phyloP scores from a whole-genome alignment of 2,888 invertebrate genomes.

The Ctena decussata region DNA sequence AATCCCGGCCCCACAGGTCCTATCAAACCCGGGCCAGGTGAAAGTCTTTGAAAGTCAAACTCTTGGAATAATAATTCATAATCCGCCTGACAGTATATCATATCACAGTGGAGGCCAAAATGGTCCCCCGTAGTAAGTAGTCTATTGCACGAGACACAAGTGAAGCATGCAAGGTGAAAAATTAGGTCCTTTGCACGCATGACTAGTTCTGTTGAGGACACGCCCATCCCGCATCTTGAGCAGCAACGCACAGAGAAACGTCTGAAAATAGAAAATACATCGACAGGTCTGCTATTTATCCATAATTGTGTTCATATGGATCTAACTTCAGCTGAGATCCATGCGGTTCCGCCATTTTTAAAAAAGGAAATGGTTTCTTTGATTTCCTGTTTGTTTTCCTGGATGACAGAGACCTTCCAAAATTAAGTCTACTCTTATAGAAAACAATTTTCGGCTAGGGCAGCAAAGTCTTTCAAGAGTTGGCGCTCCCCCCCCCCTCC shows the following conservation, averaged over 20 bases:
- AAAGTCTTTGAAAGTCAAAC: conserved; percentile 23
- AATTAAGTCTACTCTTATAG: too few relatives aligned
- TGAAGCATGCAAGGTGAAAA: conserved; percentile 96
- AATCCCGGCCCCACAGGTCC: conserved; percentile 86
- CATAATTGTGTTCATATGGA: too few relatives aligned
- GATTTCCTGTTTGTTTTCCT: too few relatives aligned
- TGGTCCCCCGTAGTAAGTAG: conserved; percentile 95
- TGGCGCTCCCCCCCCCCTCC: too few relatives aligned
- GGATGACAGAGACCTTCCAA: too few relatives aligned
- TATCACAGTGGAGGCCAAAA: conserved; percentile 95
- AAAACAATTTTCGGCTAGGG: too few relatives aligned
- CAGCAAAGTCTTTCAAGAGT: too few relatives aligned
- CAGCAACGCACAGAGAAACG: conserved; percentile 95
- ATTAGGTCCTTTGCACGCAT: conserved; percentile 96
- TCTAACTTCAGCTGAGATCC: too few relatives aligned
- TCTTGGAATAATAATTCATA: conserved; percentile 88
- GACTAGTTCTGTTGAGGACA: conserved; percentile 95
- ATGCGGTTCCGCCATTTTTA: too few relatives aligned
- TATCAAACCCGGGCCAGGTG: conserved; percentile 35
- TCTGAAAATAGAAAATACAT: conserved; percentile 88
- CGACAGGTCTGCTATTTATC: too few relatives aligned
- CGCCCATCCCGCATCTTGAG: conserved; percentile 94
- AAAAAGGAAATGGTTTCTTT: too few relatives aligned
- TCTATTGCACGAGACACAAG: conserved; percentile 94
- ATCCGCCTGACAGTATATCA: conserved; percentile 94